Percentiles rank a stretch among this genome's conserved stretches.
These are phyloP conservation scores for Cyprinodon variegatus DNA, from an alignment of 2,113 vertebrate genomes.

Conservation along the genomic window DNA sequence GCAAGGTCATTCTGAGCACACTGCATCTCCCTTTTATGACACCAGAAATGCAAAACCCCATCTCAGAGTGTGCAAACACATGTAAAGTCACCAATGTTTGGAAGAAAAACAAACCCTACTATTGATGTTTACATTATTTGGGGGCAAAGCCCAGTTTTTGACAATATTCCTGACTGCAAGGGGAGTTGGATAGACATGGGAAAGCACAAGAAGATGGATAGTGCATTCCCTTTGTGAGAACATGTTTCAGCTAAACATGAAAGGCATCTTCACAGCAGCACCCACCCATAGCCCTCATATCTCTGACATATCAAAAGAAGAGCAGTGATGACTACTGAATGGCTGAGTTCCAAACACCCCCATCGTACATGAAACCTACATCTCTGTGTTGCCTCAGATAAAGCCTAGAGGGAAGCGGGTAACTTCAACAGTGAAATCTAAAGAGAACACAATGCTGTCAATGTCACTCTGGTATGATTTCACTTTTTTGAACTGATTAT, in stretches of 20 bases:
- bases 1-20: constrained; percentile 53
- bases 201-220: constrained; percentile 52
- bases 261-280: constrained; percentile 61
- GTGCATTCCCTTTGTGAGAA: constrained; percentile 55
- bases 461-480: neutral
- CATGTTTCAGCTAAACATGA: constrained; percentile 61
- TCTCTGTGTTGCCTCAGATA: constrained; percentile 56
- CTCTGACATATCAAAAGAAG: constrained; percentile 68
- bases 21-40: constrained; percentile 51
- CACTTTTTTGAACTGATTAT: neutral
- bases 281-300: constrained; percentile 74
- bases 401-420: constrained; percentile 29
- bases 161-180: constrained; percentile 48
- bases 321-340: constrained; percentile 73
- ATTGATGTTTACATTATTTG: constrained; percentile 44
- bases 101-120: constrained; percentile 58
- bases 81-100: constrained; percentile 56
- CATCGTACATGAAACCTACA: constrained; percentile 58
- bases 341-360: constrained; percentile 68
- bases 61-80: constrained; percentile 27
- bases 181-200: constrained; percentile 42
- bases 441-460: neutral
- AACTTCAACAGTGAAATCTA: constrained; percentile 36
- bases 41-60: constrained; percentile 36
- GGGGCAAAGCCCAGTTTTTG: constrained; percentile 38